Evolutionary conservation across 2,888 invertebrate species (phyloP).

Genomic region (Ophion ellenae): DNA sequence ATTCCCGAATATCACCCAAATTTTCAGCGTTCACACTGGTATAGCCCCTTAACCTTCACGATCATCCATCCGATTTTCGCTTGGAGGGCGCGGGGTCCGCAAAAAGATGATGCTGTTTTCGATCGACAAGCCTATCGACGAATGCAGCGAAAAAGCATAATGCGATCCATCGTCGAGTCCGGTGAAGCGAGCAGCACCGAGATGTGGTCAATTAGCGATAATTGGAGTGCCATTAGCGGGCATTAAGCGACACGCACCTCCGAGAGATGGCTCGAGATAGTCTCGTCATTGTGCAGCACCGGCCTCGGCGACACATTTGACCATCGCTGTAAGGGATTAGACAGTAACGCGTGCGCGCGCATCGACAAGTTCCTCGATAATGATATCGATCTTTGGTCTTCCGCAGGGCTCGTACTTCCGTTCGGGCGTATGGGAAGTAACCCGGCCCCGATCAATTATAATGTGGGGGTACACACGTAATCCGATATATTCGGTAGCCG

Average conservation of each 20-base stretch:
- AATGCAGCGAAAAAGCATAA: slow-evolving; percentile 5
- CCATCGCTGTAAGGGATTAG: slow-evolving; percentile 24
- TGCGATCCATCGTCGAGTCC: not conserved
- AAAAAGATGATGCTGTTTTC: not conserved
- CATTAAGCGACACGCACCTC: slow-evolving; percentile 14
- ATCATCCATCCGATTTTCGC: too few species aligned
- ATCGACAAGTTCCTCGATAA: slow-evolving; percentile 59
- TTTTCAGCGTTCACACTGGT: too few species aligned
- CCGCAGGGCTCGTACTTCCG: not conserved
- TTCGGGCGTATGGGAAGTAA: slow-evolving; percentile 1
- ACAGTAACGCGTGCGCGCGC: slow-evolving; percentile 15
- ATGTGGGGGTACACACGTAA: slow-evolving; percentile 29
- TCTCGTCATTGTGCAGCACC: not conserved
- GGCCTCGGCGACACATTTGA: slow-evolving; percentile 1
- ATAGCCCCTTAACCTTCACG: too few species aligned
- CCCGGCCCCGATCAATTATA: slow-evolving; percentile 51
- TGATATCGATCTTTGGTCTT: slow-evolving; percentile 45
- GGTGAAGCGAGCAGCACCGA: not conserved
- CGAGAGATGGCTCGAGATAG: slow-evolving; percentile 21
- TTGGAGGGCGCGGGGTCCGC: not conserved
- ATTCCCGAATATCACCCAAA: too few species aligned
- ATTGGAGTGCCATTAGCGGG: slow-evolving; percentile 49
- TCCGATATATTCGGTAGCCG: slow-evolving; percentile 35
- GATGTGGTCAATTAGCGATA: slow-evolving; percentile 50
- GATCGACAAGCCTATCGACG: not conserved